Evolutionary conservation across 2,797 vertebrate species (phyloP).

Genomic region (Catostomus latipinnis): DNA sequence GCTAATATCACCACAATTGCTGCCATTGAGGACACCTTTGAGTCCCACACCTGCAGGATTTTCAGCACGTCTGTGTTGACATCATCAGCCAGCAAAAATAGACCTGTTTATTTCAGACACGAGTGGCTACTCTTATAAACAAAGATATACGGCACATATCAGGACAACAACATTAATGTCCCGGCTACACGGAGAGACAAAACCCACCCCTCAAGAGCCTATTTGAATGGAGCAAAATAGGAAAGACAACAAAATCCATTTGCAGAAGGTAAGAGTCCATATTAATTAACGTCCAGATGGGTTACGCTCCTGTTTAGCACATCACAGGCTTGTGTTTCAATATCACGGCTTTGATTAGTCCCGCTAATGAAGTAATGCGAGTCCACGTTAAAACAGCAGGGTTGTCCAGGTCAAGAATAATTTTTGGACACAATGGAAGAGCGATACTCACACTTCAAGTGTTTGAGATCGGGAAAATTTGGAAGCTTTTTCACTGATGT

Average conservation of each 20-base stretch:
- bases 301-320: constrained; percentile 76
- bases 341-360: constrained; percentile 70
- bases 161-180: constrained; percentile 64
- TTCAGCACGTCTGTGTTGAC: constrained; percentile 34
- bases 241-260: constrained; percentile 53
- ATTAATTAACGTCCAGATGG: constrained; percentile 75
- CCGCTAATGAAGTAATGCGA: constrained; percentile 74
- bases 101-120: constrained; percentile 39
- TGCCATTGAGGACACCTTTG: constrained; percentile 33
- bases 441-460: constrained; percentile 16
- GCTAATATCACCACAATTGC: constrained; percentile 48
- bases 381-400: constrained; percentile 45
- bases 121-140: constrained; percentile 49
- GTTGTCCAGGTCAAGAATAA: constrained; percentile 56
- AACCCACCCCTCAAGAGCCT: constrained; percentile 74
- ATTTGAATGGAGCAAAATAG: constrained; percentile 72
- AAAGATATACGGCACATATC: constrained; percentile 62
- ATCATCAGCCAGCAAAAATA: constrained; percentile 26
- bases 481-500: constrained; percentile 74
- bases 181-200: constrained; percentile 59
- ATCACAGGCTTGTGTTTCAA: constrained; percentile 77
- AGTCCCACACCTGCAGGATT: constrained; percentile 59
- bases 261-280: constrained; percentile 60
- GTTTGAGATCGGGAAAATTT: constrained; percentile 43
- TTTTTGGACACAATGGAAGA: constrained; percentile 48